Evolutionary conservation across 2,113 vertebrate genomes (phyloP), one percentile per base, ranked within the genome.

Genomic region (Gadus chalcogrammus): DNA sequence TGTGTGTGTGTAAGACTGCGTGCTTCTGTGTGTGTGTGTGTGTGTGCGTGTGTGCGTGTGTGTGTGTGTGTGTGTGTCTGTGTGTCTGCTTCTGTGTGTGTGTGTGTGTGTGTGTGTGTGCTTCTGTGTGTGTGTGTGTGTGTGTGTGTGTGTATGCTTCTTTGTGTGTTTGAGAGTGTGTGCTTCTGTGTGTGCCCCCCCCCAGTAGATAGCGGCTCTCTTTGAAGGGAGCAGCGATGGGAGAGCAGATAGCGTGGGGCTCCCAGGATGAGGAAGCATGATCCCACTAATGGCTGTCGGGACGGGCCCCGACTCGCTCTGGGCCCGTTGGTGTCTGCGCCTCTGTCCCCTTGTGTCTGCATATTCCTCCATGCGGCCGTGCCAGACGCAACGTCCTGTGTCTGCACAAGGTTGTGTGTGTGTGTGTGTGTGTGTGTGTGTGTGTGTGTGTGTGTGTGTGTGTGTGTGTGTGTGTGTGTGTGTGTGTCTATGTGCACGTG

Each of bases 181-280:
- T 48, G 42, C 12, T 9, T 48, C 8, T 48, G 31, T 31, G 31
- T 5, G 31, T 31, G 31, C 28, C 31, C 31, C 31, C 35, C 24
- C 61, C 61, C 48, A 17, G 35, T 42, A 70, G 68, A 82, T 65
- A 72, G 68, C 71, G 71, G 75, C 65, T 74, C 77, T 65, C 74
- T 83, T 80, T 80, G 68, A 83, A 48, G 65, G 71, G 60, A 64
- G 48, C 11, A n/a, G 11, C 67, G 82, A 86, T 86, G 72, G 71
- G 8, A 81, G 65, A 17, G 56, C 16, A 77, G 82, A 86, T 86
- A 83, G 86, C 61, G 58, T 20, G 15, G 56, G 0, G 20, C 71
- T 78, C 58, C 75, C 20, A 67, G 68, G 75, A 78, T 22, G 62
- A 78, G 68, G 78, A 83, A 53, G 73, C 76, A 61, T 70, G 58